Percentiles rank a stretch among this genome's conserved stretches.
Conservation (phyloP, 1,140 invertebrate species). For the Drosophila bocki region DNA sequence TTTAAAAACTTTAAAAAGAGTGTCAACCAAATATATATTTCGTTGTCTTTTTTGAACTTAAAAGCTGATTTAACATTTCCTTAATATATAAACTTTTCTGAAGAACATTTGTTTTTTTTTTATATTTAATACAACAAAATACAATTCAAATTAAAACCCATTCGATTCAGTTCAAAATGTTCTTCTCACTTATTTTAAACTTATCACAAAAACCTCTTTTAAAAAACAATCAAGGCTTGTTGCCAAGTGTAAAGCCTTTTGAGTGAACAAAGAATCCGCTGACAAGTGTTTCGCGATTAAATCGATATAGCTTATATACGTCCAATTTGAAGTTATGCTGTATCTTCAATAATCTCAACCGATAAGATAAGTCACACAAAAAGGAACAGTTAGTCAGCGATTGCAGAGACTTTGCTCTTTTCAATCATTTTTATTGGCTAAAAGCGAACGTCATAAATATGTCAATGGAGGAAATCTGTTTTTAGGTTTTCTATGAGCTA, state of each 20-base stretch:
- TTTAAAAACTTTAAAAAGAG: no score
- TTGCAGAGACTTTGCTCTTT: constrained; percentile 22
- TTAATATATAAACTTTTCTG: background rate
- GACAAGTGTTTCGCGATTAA: constrained; percentile 36
- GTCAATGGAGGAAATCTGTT: background rate
- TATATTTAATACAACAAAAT: background rate
- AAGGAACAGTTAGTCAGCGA: constrained; percentile 4
- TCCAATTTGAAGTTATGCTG: constrained; percentile 43
- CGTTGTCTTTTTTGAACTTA: background rate
- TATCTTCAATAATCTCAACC: constrained; percentile 33
- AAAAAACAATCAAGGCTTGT: background rate
- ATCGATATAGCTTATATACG: constrained; percentile 37
- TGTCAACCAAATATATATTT: no score
- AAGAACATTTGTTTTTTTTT: background rate
- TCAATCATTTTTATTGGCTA: background rate
- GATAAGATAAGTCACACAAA: constrained; percentile 33
- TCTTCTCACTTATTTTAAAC: background rate
- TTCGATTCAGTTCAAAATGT: no score
- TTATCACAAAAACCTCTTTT: background rate
- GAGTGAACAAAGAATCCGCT: constrained; percentile 6
- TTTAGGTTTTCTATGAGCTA: background rate
- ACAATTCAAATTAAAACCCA: background rate
- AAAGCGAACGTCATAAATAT: constrained; percentile 24
- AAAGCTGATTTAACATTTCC: background rate
- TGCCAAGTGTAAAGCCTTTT: background rate